phyloP scores from a whole-genome alignment of 2,888 invertebrate genomes.

The Villa cingulata region DNA sequence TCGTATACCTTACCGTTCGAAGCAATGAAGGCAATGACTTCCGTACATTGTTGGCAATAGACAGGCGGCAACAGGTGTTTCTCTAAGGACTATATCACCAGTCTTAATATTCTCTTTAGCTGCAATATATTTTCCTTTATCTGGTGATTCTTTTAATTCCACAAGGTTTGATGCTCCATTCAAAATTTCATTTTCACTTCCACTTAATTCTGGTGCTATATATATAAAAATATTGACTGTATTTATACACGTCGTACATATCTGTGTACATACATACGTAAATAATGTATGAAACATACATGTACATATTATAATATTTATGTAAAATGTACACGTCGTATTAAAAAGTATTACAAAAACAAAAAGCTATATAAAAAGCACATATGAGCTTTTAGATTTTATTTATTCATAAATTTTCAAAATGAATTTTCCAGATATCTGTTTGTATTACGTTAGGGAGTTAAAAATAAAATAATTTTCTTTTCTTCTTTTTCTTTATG shows the following conservation, averaged over 20 bases:
- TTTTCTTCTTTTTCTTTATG: too few relatives aligned
- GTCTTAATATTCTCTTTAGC: conserved; percentile 43
- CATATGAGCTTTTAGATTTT: too few relatives aligned
- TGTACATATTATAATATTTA: too few relatives aligned
- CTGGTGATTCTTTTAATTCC: conserved; percentile 42
- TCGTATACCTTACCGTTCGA: conserved; percentile 43
- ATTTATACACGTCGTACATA: too few relatives aligned
- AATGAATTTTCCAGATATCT: not conserved
- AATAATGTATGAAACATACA: too few relatives aligned
- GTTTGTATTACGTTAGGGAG: too few relatives aligned
- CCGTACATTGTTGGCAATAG: conserved; percentile 60
- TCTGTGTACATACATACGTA: too few relatives aligned
- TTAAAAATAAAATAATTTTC: too few relatives aligned
- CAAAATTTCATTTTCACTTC: conserved; percentile 41
- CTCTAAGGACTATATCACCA: conserved; percentile 59
- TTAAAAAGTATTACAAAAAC: too few relatives aligned
- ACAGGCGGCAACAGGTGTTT: conserved; percentile 60
- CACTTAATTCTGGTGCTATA: conserved; percentile 31
- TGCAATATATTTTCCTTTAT: conserved; percentile 55
- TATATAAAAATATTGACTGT: too few relatives aligned
- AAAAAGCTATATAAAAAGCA: too few relatives aligned
- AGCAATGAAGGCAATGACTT: conserved; percentile 69
- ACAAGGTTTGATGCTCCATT: conserved; percentile 38
- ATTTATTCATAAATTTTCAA: not conserved
- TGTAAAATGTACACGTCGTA: too few relatives aligned